Percentiles rank a stretch among this genome's conserved stretches.
Evolutionary conservation across 1,140 invertebrate genomes (phyloP).

Genomic region (honey bee (Apis mellifera)): DNA sequence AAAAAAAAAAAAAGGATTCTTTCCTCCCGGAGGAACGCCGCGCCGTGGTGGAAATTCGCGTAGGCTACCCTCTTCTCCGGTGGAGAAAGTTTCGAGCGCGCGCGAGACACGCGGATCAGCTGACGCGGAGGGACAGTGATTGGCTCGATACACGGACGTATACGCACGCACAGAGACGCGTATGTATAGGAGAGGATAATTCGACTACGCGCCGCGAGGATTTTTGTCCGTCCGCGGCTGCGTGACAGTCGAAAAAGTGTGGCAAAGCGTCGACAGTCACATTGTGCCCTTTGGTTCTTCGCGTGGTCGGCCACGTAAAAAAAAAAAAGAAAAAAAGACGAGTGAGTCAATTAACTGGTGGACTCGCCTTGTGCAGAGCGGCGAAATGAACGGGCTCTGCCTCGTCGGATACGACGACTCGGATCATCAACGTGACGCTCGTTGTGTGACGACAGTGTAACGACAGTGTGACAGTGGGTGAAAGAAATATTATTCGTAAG

Average conservation of each 20-base stretch:
- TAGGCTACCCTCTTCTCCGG: not conserved
- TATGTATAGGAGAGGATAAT: not conserved
- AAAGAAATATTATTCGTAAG: conserved; percentile 59
- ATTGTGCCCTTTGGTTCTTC: too few relatives aligned
- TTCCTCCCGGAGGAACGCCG: too few relatives aligned
- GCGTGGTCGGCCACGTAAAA: too few relatives aligned
- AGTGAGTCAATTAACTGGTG: not conserved
- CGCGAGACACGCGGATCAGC: conserved; percentile 2
- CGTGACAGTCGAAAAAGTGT: not conserved
- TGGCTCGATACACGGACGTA: not conserved
- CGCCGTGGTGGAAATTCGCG: too few relatives aligned
- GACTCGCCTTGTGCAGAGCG: conserved; percentile 9
- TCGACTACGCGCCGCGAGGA: not conserved
- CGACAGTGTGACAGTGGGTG: conserved; percentile 18
- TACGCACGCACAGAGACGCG: not conserved
- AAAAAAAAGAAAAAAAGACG: too few relatives aligned
- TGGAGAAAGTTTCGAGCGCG: not conserved
- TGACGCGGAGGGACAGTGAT: not conserved
- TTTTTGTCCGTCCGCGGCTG: conserved; percentile 15
- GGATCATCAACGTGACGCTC: not conserved
- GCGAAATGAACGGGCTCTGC: not conserved
- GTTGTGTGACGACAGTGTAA: not conserved
- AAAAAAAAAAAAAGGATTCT: too few relatives aligned
- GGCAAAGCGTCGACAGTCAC: conserved; percentile 10
- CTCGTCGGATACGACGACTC: too few relatives aligned